phyloP scores from a whole-genome alignment of 2,113 vertebrate genomes.

The Cacatua alba region DNA sequence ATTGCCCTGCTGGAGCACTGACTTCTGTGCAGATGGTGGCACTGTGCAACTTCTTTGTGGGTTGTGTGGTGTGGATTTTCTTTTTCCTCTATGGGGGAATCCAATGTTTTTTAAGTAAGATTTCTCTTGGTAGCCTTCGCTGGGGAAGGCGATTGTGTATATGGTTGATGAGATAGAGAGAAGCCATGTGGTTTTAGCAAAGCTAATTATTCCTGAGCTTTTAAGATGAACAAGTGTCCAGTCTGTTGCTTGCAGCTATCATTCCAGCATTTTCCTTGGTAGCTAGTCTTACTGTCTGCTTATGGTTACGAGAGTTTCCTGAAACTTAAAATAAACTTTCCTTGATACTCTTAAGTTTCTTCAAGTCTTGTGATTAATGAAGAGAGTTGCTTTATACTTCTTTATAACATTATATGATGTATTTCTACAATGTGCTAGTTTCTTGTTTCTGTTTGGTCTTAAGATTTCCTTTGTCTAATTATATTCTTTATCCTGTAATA shows the following conservation, averaged over 20 bases:
- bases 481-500: neutral
- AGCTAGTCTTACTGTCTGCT: neutral
- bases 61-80: neutral
- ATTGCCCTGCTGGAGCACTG: neutral
- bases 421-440: neutral
- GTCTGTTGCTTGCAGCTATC: neutral
- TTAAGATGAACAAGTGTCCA: neutral
- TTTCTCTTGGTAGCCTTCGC: neutral
- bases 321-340: neutral
- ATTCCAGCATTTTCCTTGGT: neutral
- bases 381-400: neutral
- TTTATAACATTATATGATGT: neutral
- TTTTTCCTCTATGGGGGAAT: neutral
- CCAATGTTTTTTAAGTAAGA: neutral
- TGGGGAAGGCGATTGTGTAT: neutral
- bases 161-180: neutral
- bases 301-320: neutral
- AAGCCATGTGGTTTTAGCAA: neutral
- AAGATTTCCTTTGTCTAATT: neutral
- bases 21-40: neutral
- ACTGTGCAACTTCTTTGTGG: too few species aligned
- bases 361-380: neutral
- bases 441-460: neutral
- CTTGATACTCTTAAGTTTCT: neutral
- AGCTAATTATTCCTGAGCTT: neutral